Evolutionary conservation across 2,888 invertebrate genomes (phyloP).

Genomic region (Galerucella calmariensis): DNA sequence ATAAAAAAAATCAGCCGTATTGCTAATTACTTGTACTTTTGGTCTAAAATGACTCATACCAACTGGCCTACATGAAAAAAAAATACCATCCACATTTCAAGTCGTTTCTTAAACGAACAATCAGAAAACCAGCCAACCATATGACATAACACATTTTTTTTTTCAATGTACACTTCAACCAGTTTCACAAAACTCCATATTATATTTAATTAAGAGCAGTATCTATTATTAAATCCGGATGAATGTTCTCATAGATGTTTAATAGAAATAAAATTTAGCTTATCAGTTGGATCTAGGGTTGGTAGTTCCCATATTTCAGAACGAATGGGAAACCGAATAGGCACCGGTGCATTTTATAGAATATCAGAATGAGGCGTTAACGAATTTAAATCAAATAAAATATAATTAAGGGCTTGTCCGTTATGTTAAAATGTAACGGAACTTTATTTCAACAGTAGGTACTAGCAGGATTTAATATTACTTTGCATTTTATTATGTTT

Average conservation of each 20-base stretch:
- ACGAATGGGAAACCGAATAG: slow-evolving; percentile 20
- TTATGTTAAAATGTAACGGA: slow-evolving; percentile 14
- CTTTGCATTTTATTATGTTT: not conserved
- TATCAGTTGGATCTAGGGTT: slow-evolving; percentile 21
- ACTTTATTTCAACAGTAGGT: slow-evolving; percentile 4
- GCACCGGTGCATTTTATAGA: slow-evolving; percentile 15
- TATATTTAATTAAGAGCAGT: slow-evolving; percentile 2
- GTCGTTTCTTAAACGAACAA: not conserved
- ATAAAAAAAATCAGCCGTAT: too few species aligned
- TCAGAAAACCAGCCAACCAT: slow-evolving; percentile 5
- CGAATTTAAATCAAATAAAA: slow-evolving; percentile 21
- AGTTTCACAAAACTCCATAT: not conserved
- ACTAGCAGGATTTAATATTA: not conserved
- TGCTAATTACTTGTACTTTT: too few species aligned
- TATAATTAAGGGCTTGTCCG: slow-evolving; percentile 22
- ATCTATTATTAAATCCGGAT: slow-evolving; percentile 4
- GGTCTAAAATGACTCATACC: too few species aligned
- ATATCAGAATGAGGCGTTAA: slow-evolving; percentile 20
- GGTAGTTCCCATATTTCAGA: slow-evolving; percentile 16
- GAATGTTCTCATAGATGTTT: slow-evolving; percentile 13
- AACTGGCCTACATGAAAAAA: too few species aligned
- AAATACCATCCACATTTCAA: not conserved
- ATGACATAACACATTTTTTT: not conserved
- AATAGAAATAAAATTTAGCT: slow-evolving; percentile 7
- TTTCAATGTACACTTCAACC: not conserved